These are phyloP conservation scores for Zenarchopterus dispar DNA, from an alignment of 2,797 vertebrate genomes.

Conservation along the genomic window DNA sequence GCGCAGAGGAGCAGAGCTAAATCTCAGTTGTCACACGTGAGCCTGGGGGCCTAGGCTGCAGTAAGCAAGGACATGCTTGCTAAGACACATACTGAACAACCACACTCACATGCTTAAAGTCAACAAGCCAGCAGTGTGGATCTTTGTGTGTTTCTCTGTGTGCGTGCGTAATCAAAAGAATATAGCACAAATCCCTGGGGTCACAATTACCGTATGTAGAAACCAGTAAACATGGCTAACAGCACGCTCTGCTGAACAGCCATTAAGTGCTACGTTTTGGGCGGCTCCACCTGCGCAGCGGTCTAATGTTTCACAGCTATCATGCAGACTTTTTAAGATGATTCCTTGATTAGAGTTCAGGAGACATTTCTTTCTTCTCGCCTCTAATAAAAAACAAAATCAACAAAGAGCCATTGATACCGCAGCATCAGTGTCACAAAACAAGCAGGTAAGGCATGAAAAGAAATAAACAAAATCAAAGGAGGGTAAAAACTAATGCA, in stretches of 20 bases:
- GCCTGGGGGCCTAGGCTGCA: constrained; percentile 48
- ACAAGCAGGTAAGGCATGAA: constrained; percentile 31
- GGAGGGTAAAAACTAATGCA: constrained; percentile 4
- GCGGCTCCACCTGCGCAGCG: constrained; percentile 1
- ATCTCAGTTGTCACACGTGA: constrained; percentile 52
- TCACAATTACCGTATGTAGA: constrained; percentile 34
- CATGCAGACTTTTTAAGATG: constrained; percentile 4
- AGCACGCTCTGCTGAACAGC: constrained; percentile 11
- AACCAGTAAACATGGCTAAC: constrained; percentile 28
- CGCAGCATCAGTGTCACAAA: constrained; percentile 5
- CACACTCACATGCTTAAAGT: constrained; percentile 30
- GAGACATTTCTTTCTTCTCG: constrained; percentile 20
- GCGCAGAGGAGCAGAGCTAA: constrained; percentile 33
- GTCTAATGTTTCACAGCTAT: constrained; percentile 26
- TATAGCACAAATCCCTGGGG: constrained; percentile 23
- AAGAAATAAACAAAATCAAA: constrained; percentile 29
- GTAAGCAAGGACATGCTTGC: constrained; percentile 40
- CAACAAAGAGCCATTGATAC: constrained; percentile 49
- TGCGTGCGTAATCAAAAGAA: constrained; percentile 16
- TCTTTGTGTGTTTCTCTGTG: constrained; percentile 16
- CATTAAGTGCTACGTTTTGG: constrained; percentile 20
- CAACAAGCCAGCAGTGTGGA: constrained; percentile 41
- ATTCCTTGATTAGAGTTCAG: constrained; percentile 21
- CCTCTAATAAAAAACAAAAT: constrained; percentile 9
- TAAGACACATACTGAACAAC: constrained; percentile 52